Evolutionary conservation across 2,888 invertebrate genomes (phyloP).

Genomic region (Xestoiulus laeticollis): DNA sequence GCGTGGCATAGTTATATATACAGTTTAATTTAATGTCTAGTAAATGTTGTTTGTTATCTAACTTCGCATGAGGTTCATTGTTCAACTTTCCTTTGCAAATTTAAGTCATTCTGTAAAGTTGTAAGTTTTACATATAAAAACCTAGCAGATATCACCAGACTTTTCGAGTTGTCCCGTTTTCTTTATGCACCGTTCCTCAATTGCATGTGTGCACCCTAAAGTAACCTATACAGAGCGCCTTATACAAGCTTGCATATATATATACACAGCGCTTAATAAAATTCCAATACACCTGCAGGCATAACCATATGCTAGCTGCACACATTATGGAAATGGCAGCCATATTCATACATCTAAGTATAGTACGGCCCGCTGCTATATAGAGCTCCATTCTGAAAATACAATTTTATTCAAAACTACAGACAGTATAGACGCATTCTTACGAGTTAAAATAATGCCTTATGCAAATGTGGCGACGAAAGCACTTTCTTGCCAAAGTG

Average conservation of each 20-base stretch:
- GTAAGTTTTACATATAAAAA: neutral
- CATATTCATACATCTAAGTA: slow-evolving; percentile 31
- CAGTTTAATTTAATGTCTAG: too few relatives aligned
- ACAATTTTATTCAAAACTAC: slow-evolving; percentile 35
- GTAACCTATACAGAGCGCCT: neutral
- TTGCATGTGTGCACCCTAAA: neutral
- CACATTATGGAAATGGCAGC: slow-evolving; percentile 15
- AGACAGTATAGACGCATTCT: neutral
- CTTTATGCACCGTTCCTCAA: neutral
- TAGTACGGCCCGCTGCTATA: neutral
- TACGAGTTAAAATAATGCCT: slow-evolving; percentile 14
- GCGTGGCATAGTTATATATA: too few relatives aligned
- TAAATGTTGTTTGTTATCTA: too few relatives aligned
- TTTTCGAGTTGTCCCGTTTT: neutral
- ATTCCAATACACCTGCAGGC: slow-evolving; percentile 20
- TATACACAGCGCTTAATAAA: slow-evolving; percentile 31
- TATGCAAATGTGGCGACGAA: slow-evolving; percentile 36
- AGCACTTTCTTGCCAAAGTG: neutral
- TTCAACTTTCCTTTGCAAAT: too few relatives aligned
- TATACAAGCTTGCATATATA: neutral
- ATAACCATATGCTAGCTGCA: neutral
- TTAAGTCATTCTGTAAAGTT: neutral
- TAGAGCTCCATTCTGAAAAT: neutral
- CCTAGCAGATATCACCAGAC: neutral
- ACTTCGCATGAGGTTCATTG: too few relatives aligned